Evolutionary conservation across 2,797 vertebrate species (phyloP).

Genomic region (Myiotriccus ornatus): DNA sequence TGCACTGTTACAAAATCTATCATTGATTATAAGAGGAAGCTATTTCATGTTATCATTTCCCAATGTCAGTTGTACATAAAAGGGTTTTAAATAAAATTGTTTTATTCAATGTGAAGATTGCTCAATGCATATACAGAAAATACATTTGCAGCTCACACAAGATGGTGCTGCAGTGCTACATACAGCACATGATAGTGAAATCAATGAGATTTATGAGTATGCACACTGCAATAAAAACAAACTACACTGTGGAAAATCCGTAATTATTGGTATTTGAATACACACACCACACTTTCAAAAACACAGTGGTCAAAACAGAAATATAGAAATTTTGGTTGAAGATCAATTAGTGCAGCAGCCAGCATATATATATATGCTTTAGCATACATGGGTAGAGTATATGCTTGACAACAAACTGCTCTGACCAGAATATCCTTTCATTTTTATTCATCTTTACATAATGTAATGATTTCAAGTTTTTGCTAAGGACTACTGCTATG

Average conservation of each 20-base stretch:
- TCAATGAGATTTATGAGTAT: background rate
- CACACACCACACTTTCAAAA: background rate
- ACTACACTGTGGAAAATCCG: background rate
- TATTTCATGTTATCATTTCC: background rate
- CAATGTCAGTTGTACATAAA: background rate
- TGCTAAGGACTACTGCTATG: background rate
- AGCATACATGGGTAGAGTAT: background rate
- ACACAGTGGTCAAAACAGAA: background rate
- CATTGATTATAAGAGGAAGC: background rate
- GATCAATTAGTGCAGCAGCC: background rate
- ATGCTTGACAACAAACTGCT: background rate
- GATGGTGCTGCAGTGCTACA: slow-evolving; percentile 69
- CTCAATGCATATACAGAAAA: background rate
- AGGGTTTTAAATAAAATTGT: background rate
- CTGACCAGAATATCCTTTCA: background rate
- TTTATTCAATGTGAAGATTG: background rate
- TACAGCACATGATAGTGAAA: background rate
- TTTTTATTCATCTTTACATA: background rate
- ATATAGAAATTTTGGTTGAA: background rate
- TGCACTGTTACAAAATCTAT: background rate
- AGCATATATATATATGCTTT: background rate
- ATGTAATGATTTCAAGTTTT: background rate
- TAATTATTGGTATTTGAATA: background rate
- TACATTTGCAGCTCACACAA: slow-evolving; percentile 62
- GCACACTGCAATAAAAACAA: background rate